Base-by-base conservation (phyloP, 1,140 invertebrate species). In the Drosophila trapezifrons region DNA sequence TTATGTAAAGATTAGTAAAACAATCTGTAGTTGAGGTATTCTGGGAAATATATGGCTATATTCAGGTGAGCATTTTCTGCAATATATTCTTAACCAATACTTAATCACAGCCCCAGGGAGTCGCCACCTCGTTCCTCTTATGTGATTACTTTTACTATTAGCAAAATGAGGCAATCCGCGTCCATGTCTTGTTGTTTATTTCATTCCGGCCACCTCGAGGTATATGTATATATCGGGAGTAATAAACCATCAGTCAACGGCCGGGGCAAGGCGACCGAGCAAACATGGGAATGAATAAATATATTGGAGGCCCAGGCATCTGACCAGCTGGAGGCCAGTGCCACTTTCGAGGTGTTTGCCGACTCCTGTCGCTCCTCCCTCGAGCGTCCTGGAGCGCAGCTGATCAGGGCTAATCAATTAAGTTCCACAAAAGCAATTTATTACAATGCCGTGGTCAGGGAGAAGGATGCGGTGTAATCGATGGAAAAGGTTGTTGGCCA, bases 401-500 rank as follows among this genome's bases (percentile, higher is more conserved):
- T 85, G 81, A 80, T 78, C 80, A 85, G 74, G 75, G 71, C 78
- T 81, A 90, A 90, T 90, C 86, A 90, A 90, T 90, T 90, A 86
- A 90, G 84, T 90, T 80, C 76, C 73, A 75, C 86, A 80, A 86
- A 80, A 83, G 81, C 82, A 90, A 86, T 90, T 85, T 90, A 86
- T 86, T 86, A 82, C 79, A 76, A 78, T 80, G 82, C 76, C 49
- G 52, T 54, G 51, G 52, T 35, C 52, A 22, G 27, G 4, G 43
- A 32, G 29, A n/a, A 27, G 51, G 43, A 27, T 25, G 37, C 65
- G 18, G 35, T 13, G 66, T 58, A 71, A 72, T 72, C 35, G 66
- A 72, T 72, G 65, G 60, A 46, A 65, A 38, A 78, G 82, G 76
- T 71, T 77, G 67, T 64, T 75, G 77, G 56, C 78, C 80, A 62